phyloP scores from a whole-genome alignment of 1,140 invertebrate genomes.

The Zaprionus capensis region DNA sequence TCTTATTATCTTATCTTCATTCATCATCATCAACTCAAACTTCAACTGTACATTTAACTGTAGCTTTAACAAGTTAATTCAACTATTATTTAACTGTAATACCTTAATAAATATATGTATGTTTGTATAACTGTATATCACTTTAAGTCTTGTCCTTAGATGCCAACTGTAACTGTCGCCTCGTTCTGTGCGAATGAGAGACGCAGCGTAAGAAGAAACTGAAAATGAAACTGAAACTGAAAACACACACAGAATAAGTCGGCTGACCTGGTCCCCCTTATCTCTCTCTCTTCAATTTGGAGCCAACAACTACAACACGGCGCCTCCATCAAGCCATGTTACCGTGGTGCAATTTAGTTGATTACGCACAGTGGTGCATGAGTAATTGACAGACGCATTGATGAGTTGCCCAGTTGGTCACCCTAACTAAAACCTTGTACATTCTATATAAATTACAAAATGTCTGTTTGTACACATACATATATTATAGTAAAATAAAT shows the following conservation, averaged over 20 bases:
- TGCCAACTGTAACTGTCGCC: slow-evolving; percentile 2
- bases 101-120: slow-evolving; percentile 5
- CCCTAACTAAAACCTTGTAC: not conserved
- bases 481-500: too few species aligned
- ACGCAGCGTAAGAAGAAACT: not conserved
- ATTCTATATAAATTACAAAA: not conserved
- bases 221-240: not conserved
- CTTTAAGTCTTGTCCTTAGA: not conserved
- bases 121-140: not conserved
- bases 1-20: not conserved
- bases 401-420: not conserved
- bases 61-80: not conserved
- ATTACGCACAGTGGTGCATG: slow-evolving; percentile 28
- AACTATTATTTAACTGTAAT: slow-evolving; percentile 4
- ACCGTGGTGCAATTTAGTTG: slow-evolving; percentile 25
- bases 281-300: slow-evolving; percentile 8
- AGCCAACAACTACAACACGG: slow-evolving; percentile 14
- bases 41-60: not conserved
- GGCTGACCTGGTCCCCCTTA: slow-evolving; percentile 24
- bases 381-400: not conserved
- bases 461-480: too few species aligned
- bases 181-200: slow-evolving; percentile 17
- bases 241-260: not conserved
- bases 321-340: slow-evolving; percentile 26
- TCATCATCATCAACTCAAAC: too few species aligned